Evolutionary conservation across 2,797 vertebrate species (phyloP).

Genomic region (Euthynnus affinis): DNA sequence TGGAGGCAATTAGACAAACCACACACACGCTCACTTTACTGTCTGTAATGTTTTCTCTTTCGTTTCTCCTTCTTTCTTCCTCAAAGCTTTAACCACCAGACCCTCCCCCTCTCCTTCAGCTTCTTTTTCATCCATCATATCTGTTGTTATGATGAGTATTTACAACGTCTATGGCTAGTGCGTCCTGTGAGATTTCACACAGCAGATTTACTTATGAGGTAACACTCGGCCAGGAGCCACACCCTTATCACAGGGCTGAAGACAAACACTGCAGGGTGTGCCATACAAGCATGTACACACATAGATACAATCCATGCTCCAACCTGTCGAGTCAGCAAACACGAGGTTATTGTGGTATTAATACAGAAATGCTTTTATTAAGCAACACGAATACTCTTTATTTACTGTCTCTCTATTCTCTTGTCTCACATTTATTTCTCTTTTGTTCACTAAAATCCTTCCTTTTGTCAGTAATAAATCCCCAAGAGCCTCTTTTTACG

Average conservation of each 20-base stretch:
- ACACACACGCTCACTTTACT: not conserved
- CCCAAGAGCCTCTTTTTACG: slow-evolving; percentile 7
- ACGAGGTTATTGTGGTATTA: slow-evolving; percentile 7
- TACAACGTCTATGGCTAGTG: slow-evolving; percentile 16
- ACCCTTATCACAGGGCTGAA: slow-evolving; percentile 74
- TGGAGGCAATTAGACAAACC: slow-evolving; percentile 47
- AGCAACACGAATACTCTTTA: slow-evolving; percentile 27
- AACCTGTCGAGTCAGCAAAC: slow-evolving; percentile 65
- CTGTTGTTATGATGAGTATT: slow-evolving; percentile 22
- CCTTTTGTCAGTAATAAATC: slow-evolving; percentile 7
- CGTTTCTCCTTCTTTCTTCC: slow-evolving; percentile 33
- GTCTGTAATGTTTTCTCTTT: slow-evolving; percentile 35
- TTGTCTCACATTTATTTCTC: slow-evolving; percentile 25
- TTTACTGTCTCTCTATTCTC: slow-evolving; percentile 13
- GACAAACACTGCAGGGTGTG: slow-evolving; percentile 81
- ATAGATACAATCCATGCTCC: slow-evolving; percentile 43
- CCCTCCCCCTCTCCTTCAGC: not conserved
- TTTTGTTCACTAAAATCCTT: slow-evolving; percentile 41
- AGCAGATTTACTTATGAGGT: slow-evolving; percentile 47
- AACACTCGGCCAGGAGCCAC: slow-evolving; percentile 58
- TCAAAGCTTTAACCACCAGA: not conserved
- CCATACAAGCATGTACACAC: slow-evolving; percentile 53
- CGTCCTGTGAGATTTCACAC: slow-evolving; percentile 68
- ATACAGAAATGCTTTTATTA: slow-evolving; percentile 10
- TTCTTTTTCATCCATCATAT: slow-evolving; percentile 34